A percentile compares a stretch with the other conserved stretches of the same genome.
These are phyloP conservation scores for Orthonyx spaldingii DNA, from an alignment of 2,113 vertebrate species.

Conservation along the genomic window DNA sequence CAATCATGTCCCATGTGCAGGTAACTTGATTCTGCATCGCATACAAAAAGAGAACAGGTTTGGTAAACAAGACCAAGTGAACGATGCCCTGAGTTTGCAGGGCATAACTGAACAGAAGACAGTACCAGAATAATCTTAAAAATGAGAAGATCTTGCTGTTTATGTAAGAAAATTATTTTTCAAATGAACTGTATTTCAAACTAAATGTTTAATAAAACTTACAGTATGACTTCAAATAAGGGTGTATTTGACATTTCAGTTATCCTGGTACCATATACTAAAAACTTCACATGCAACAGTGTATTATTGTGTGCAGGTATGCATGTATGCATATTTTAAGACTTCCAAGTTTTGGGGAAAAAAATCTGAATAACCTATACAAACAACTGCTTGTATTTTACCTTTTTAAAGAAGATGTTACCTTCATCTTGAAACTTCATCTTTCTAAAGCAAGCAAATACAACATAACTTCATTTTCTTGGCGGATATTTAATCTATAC, in stretches of 20 bases:
- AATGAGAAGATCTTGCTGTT: background rate
- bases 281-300: background rate
- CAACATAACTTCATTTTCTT: background rate
- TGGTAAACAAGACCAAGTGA: background rate
- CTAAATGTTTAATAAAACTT: background rate
- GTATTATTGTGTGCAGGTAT: background rate
- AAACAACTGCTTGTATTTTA: background rate
- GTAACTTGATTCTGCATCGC: background rate
- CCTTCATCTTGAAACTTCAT: background rate
- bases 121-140: background rate
- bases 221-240: background rate
- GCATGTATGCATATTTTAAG: background rate
- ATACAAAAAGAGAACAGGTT: background rate
- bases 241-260: background rate
- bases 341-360: background rate
- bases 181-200: background rate
- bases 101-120: background rate
- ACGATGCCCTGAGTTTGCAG: background rate
- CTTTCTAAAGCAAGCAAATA: background rate
- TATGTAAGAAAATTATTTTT: background rate
- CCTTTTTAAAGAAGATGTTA: background rate
- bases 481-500: background rate
- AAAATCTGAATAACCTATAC: background rate
- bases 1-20: background rate
- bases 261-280: background rate